A percentile compares a stretch with the other conserved stretches of the same genome.
These are phyloP conservation scores for Coelopa frigida DNA, from an alignment of 1,140 invertebrate genomes.

Conservation along the genomic window DNA sequence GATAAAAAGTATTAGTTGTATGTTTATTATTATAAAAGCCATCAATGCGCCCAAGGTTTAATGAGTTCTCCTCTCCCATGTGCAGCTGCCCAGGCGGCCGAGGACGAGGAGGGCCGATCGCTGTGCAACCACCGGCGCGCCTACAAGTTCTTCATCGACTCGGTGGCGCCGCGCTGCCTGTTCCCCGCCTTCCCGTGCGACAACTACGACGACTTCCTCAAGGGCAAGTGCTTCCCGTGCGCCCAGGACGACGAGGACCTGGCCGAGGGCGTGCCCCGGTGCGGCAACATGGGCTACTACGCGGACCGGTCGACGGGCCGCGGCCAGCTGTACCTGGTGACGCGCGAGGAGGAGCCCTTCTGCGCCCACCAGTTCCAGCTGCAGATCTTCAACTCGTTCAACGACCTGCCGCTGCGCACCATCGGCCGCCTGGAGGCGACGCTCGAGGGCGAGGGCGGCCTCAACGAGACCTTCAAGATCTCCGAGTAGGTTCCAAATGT, in stretches of 20 bases:
- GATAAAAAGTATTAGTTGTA: too few relatives aligned
- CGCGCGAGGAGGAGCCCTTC: conserved; percentile 85
- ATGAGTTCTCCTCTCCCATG: too few relatives aligned
- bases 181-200: conserved; percentile 84
- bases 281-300: conserved; percentile 92
- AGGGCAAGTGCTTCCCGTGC: conserved; percentile 54
- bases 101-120: conserved; percentile 75
- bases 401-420: conserved; percentile 56
- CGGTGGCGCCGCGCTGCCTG: conserved; percentile 78
- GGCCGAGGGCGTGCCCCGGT: conserved; percentile 50
- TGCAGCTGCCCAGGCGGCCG: conserved; percentile 54
- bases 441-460: conserved; percentile 66
- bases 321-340: conserved; percentile 77
- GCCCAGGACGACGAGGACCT: conserved; percentile 40
- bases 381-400: conserved; percentile 66
- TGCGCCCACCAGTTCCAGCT: conserved; percentile 87
- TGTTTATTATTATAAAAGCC: too few relatives aligned
- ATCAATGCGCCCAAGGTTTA: too few relatives aligned
- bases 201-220: conserved; percentile 71
- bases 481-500: conserved; percentile 58
- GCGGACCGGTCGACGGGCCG: conserved; percentile 72
- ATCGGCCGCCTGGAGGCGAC: conserved; percentile 74
- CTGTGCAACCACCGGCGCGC: conserved; percentile 86
- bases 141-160: conserved; percentile 90
- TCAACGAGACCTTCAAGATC: conserved; percentile 84